Evolutionary conservation across 2,113 vertebrate species (phyloP).

Genomic region (Taurulus bubalis): DNA sequence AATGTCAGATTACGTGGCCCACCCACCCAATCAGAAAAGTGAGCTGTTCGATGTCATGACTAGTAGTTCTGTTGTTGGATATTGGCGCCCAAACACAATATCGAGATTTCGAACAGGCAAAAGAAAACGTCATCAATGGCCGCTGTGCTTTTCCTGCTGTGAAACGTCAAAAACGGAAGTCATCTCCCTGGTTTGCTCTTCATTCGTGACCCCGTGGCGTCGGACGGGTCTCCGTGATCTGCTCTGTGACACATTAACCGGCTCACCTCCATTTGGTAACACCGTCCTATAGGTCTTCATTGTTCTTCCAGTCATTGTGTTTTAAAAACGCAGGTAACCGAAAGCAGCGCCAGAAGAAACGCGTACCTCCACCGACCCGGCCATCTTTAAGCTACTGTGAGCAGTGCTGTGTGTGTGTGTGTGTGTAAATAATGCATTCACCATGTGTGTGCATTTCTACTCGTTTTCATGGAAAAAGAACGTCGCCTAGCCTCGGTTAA

Average conservation of each 20-base stretch:
- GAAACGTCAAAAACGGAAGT: not conserved
- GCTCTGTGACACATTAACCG: not conserved
- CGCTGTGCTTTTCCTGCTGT: not conserved
- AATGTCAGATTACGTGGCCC: not conserved
- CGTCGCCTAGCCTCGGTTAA: conserved; percentile 63
- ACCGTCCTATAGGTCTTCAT: not conserved
- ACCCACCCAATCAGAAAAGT: not conserved
- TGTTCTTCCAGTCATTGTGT: conserved; percentile 12
- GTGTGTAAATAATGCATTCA: conserved; percentile 19
- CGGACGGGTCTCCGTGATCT: not conserved
- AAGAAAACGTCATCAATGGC: not conserved
- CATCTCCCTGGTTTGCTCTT: not conserved
- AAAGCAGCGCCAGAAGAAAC: conserved; percentile 51
- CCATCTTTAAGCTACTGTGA: conserved; percentile 26
- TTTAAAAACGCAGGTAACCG: conserved; percentile 56
- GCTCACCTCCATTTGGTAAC: not conserved
- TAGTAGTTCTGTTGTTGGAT: not conserved
- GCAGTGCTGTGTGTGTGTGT: not conserved
- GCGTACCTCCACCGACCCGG: not conserved
- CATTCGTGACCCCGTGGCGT: too few relatives aligned
- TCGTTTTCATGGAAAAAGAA: conserved; percentile 32
- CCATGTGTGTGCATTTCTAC: conserved; percentile 26
- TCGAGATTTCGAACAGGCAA: too few relatives aligned
- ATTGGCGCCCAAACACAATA: not conserved
- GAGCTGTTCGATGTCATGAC: not conserved